Evolutionary conservation across 2,113 vertebrate genomes (phyloP), one percentile per base, ranked within the genome.

Genomic region (Lepisosteus osseus): DNA sequence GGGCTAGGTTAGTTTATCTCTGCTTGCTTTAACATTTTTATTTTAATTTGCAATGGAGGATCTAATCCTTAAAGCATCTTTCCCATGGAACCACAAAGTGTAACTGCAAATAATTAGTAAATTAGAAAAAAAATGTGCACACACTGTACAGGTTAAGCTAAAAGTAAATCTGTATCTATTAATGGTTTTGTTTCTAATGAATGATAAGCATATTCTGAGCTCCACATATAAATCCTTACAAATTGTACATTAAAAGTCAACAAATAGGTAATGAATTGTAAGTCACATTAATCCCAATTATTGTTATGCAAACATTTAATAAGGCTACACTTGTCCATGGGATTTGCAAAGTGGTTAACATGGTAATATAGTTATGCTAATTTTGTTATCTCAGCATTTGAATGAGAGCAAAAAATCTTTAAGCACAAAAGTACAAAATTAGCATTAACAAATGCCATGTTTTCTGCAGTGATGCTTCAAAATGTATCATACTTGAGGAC

Each of bases 1-100:
- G 97, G 95, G 97, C 94, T 95, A 93, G 93, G 92, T 96, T 94
- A 95, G 95, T 95, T 87, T 87, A 92, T 72, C 90, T 93, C 91
- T 92, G 94, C 95, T 95, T 95, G 95, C 93, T 92, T 92, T 86
- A 83, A 92, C 84, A 76, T 82, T 87, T 86, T 73, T 68, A 80
- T 86, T 91, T 92, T 95, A 77, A 92, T 95, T 94, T 96, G 93
- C 94, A 93, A 93, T 89, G 89, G 29, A 89, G 85, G 86, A 82
- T 83, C 78, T 79, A 83, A 79, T 87, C 89, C 82, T 80, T 91
- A 79, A 88, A 95, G 96, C 95, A 97, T 98, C 95, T 88, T 91
- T 94, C 93, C 95, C 95, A 95, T 95, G 94, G 91, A 92, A 89
- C 79, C 85, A 84, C 81, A 83, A 87, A 89, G 90, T 92, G 90